phyloP scores from a whole-genome alignment of 2,113 vertebrate genomes.

The Cervus canadensis region DNA sequence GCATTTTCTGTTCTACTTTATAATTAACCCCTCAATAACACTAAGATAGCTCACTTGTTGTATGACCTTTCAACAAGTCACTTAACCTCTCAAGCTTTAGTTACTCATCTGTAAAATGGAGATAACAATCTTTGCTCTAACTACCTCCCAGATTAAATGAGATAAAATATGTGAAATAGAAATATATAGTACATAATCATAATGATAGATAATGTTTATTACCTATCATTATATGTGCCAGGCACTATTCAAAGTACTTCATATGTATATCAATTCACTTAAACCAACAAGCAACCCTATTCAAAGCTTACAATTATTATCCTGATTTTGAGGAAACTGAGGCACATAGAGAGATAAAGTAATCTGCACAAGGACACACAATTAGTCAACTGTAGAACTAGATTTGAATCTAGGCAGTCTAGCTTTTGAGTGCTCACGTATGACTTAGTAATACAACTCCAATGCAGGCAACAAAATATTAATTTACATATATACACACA shows the following conservation, averaged over 20 bases:
- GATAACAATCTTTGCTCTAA: neutral
- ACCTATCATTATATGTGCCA: neutral
- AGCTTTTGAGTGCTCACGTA: neutral
- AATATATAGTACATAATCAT: constrained; percentile 10
- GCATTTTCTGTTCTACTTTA: constrained; percentile 17
- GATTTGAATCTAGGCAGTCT: neutral
- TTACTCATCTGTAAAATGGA: neutral
- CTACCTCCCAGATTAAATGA: neutral
- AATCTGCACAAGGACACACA: neutral
- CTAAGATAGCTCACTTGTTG: neutral
- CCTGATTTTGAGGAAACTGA: constrained; percentile 34
- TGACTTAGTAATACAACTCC: neutral
- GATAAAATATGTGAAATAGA: constrained; percentile 24
- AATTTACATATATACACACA: neutral
- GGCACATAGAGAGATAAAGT: neutral
- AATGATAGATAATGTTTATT: neutral
- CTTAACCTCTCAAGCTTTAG: neutral
- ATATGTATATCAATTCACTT: neutral
- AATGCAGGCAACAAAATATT: neutral
- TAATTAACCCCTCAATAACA: neutral
- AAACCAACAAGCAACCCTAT: neutral
- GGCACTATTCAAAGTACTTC: neutral
- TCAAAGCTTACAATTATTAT: neutral
- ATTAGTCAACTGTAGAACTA: constrained; percentile 13
- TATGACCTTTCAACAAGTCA: constrained; percentile 9